phyloP scores from a whole-genome alignment of 2,888 invertebrate species.

The Lepeophtheirus nordmannii region DNA sequence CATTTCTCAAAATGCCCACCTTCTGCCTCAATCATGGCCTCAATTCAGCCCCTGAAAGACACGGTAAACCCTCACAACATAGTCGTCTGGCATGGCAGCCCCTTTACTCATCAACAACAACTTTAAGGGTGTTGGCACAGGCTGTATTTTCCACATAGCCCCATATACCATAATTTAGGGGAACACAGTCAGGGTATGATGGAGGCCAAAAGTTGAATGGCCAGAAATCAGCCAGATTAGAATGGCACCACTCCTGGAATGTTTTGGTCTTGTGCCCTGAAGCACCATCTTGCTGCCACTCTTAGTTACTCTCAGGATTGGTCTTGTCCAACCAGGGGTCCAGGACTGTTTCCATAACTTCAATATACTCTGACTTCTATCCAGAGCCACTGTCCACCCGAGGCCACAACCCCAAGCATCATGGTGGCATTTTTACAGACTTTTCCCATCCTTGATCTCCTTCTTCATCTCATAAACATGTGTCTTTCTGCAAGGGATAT shows the following conservation, averaged over 20 bases:
- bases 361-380: no score
- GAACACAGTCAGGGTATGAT: neutral
- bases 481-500: no score
- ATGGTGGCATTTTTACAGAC: no score
- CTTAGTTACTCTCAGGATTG: neutral
- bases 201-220: constrained; percentile 15
- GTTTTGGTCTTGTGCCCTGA: neutral
- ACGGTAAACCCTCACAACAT: neutral
- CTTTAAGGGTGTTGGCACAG: constrained; percentile 7
- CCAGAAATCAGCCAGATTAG: neutral
- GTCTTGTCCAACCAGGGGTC: neutral
- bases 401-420: neutral
- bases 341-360: no score
- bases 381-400: no score
- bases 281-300: neutral
- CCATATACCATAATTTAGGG: constrained; percentile 4
- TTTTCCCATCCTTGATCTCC: no score
- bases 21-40: no score
- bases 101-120: neutral
- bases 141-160: neutral
- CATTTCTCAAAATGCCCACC: no score
- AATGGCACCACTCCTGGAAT: neutral
- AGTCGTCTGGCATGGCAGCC: neutral
- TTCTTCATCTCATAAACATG: no score
- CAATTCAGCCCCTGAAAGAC: neutral